Conservation (phyloP, 2,113 vertebrate genomes). For the Poeciliopsis retropinna region DNA sequence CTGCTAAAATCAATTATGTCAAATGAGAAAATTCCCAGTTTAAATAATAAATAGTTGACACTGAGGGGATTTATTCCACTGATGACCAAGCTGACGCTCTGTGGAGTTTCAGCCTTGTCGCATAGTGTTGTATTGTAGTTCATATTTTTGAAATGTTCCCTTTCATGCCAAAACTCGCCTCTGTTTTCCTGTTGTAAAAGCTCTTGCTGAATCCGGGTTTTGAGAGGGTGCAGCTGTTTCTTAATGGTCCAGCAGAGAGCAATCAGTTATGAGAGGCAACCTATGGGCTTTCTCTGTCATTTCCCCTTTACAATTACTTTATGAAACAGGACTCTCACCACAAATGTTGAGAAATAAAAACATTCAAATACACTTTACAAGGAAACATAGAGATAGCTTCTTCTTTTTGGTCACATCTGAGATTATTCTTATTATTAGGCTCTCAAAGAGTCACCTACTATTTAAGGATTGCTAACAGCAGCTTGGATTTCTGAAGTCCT, state of each 20-base stretch:
- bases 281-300: conserved; percentile 12
- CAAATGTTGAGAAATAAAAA: not conserved
- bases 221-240: conserved; percentile 21
- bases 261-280: conserved; percentile 7
- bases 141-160: conserved; percentile 5
- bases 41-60: conserved; percentile 4
- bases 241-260: conserved; percentile 22
- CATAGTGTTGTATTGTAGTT: conserved; percentile 13
- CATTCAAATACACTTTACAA: not conserved
- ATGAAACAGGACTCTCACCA: not conserved
- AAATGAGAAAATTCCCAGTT: not conserved
- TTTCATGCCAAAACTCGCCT: conserved; percentile 9
- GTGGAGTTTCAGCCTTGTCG: not conserved
- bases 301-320: not conserved
- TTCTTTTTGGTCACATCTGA: no score
- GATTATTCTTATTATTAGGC: no score
- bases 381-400: not conserved
- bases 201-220: conserved; percentile 19
- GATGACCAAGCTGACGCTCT: conserved; percentile 6
- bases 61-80: not conserved
- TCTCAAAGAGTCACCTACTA: not conserved
- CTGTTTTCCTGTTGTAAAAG: conserved; percentile 8
- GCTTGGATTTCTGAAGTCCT: not conserved
- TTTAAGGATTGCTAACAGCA: not conserved
- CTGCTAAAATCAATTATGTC: not conserved